These are phyloP conservation scores for Nephrotoma appendiculata DNA, from an alignment of 2,888 invertebrate species.

Conservation along the genomic window DNA sequence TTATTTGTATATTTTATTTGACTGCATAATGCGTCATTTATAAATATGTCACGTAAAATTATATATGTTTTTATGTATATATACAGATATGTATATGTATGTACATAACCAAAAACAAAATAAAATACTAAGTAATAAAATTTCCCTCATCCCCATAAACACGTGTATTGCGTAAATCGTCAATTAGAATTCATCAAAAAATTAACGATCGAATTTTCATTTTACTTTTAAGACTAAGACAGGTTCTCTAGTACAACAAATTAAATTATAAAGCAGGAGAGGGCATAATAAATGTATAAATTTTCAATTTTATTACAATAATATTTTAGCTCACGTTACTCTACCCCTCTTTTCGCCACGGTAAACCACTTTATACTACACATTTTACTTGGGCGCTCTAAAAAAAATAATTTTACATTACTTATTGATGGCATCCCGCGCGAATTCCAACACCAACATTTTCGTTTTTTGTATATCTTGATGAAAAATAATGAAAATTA, in stretches of 20 bases:
- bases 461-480: neutral
- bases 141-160: neutral
- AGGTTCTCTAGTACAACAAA: neutral
- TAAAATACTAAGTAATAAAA: neutral
- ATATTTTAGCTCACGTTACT: neutral
- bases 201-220: neutral
- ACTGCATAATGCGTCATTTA: slow-evolving; percentile 14
- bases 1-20: slow-evolving; percentile 3
- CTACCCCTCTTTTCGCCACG: neutral
- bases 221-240: neutral
- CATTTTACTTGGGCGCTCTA: neutral
- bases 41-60: slow-evolving; percentile 18
- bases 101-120: neutral
- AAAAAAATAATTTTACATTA: neutral
- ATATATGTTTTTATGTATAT: slow-evolving; percentile 1
- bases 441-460: neutral
- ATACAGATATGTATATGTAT: neutral
- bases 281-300: neutral
- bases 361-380: neutral
- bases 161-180: neutral
- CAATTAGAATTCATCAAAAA: neutral
- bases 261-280: neutral
- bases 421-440: neutral
- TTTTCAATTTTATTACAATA: neutral
- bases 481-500: neutral